Evolutionary conservation across 2,113 vertebrate species (phyloP).

Genomic region (Nothobranchius furzeri): DNA sequence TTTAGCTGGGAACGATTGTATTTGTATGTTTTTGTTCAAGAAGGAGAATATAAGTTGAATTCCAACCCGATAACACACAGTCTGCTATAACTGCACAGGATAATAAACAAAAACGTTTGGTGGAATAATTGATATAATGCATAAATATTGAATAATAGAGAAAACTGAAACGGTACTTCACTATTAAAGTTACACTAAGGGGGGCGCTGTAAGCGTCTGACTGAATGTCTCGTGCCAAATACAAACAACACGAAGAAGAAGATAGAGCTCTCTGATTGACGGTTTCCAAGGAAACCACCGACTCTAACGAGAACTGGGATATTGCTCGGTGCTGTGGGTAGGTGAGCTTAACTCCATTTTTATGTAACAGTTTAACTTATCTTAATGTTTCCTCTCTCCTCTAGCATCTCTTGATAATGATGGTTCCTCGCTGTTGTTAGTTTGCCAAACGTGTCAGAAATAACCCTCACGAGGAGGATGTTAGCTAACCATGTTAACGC

Average conservation of each 20-base stretch:
- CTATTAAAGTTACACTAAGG: background rate
- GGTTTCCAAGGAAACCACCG: slow-evolving; percentile 67
- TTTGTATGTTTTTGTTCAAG: background rate
- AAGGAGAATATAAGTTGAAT: background rate
- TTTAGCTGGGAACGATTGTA: no score
- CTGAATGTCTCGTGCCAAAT: background rate
- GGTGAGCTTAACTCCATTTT: background rate
- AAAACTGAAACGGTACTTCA: background rate
- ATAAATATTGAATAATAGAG: background rate
- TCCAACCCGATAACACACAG: no score
- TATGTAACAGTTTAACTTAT: background rate
- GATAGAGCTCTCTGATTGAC: slow-evolving; percentile 13
- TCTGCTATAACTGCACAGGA: no score
- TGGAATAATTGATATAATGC: no score
- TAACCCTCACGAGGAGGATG: slow-evolving; percentile 10
- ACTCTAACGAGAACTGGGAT: slow-evolving; percentile 22
- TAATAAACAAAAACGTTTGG: no score
- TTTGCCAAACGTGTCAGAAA: background rate
- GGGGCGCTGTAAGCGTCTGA: slow-evolving; percentile 12
- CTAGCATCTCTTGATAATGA: background rate
- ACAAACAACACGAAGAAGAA: slow-evolving; percentile 33
- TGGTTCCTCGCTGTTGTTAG: fast-evolving
- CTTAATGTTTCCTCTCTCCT: background rate
- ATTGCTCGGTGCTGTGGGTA: slow-evolving; percentile 24
- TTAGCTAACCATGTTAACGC: slow-evolving; percentile 16